Percentiles rank a stretch among this genome's conserved stretches.
Evolutionary conservation across 2,113 vertebrate genomes (phyloP).

Genomic region (Bos taurus): DNA sequence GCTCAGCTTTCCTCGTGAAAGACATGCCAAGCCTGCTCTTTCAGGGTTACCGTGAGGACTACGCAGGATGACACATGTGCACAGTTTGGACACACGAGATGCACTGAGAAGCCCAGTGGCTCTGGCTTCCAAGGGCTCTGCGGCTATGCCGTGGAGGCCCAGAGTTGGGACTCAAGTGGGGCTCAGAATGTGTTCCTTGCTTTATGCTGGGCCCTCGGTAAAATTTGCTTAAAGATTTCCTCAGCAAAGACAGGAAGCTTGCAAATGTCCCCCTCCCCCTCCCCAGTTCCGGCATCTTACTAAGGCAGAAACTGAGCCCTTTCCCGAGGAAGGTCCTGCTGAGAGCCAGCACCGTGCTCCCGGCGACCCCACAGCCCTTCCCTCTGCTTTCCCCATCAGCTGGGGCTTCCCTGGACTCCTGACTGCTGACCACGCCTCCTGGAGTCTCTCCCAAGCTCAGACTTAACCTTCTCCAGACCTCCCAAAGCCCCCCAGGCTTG

Average conservation of each 20-base stretch:
- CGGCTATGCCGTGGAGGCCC: background rate
- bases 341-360: no score
- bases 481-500: background rate
- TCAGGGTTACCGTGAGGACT: rapidly evolving
- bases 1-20: background rate
- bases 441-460: background rate
- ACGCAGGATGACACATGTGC: rapidly evolving
- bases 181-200: background rate
- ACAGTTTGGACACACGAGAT: rapidly evolving
- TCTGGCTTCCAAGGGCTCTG: background rate
- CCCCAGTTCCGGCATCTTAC: background rate
- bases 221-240: background rate
- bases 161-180: background rate
- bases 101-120: rapidly evolving
- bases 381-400: background rate
- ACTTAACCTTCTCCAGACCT: background rate
- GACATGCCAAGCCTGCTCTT: rapidly evolving
- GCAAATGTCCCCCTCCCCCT: rapidly evolving
- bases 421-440: background rate
- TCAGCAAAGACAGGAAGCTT: background rate
- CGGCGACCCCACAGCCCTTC: no score
- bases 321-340: background rate
- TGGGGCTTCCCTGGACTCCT: background rate
- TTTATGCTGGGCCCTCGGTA: background rate
- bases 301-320: background rate